Evolutionary conservation across 2,113 vertebrate species (phyloP).

Genomic region (Trichechus manatus): DNA sequence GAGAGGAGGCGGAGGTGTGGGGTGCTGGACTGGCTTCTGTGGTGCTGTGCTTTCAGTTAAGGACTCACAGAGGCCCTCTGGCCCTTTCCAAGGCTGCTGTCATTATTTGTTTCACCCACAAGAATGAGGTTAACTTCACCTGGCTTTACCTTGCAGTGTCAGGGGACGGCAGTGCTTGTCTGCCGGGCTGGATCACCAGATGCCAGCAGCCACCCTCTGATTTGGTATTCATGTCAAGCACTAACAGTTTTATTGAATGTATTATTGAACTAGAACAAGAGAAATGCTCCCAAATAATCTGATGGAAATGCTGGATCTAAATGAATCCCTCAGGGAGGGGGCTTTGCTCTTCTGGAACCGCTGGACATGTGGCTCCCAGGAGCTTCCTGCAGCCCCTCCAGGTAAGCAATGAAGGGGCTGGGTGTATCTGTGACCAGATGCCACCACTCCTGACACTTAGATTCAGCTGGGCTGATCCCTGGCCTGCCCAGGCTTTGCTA

Average conservation of each 20-base stretch:
- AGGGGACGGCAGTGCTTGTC: background rate
- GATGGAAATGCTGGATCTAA: constrained; percentile 29
- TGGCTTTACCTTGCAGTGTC: background rate
- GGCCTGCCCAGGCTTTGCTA: background rate
- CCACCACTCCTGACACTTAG: rapidly evolving
- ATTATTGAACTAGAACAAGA: constrained; percentile 64
- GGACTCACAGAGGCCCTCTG: rapidly evolving
- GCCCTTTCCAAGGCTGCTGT: background rate
- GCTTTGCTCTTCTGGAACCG: background rate
- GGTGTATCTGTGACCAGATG: background rate
- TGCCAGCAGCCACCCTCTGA: background rate
- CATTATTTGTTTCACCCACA: background rate
- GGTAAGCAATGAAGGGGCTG: background rate
- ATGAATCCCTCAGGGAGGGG: background rate
- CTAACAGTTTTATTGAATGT: constrained; percentile 55
- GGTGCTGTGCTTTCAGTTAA: too few relatives aligned
- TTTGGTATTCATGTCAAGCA: constrained; percentile 32
- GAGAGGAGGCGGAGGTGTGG: background rate
- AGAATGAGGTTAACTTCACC: background rate
- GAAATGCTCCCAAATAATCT: constrained; percentile 50
- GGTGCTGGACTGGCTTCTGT: rapidly evolving
- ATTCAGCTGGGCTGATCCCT: background rate
- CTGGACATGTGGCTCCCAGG: background rate
- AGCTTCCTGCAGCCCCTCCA: too few relatives aligned
- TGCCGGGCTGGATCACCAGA: background rate